Evolutionary conservation across 2,888 invertebrate species (phyloP), one percentile per base, ranked within the genome.

Genomic region (Xestia ashworthii): DNA sequence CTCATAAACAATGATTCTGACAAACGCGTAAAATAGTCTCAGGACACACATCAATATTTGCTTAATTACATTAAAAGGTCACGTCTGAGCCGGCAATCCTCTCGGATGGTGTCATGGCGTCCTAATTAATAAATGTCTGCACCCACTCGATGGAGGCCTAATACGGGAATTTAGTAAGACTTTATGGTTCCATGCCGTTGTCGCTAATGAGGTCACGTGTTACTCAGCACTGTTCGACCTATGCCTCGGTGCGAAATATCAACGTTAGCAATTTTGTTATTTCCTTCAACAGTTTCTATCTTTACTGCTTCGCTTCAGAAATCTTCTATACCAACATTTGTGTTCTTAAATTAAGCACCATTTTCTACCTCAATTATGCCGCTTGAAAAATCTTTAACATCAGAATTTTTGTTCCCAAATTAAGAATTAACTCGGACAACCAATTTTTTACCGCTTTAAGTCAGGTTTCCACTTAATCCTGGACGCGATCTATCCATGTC

Each of bases 181-280:
- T 92, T 92, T 91, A 93, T 90, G 84, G 88, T 84, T 81, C 87
- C 87, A 83, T 90, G 90, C 86, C 89, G 79, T 87, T 86, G 86
- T 88, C 88, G 83, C 86, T 92, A 93, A 93, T 93, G 92, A 93
- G 92, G 91, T 91, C 91, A 88, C 86, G 75, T 70, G 67, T 80
- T 88, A 80, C 79, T 88, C 79, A 82, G 82, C 73, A 75, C 65
- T 58, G 71, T 76, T 82, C 71, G 48, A 77, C 64, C 72, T 74
- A 73, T 68, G 41, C 72, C 68, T 25, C 50, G 11, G 5, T 76
- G 72, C 55, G 65, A 83, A 81, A 80, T 85, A 74, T 74, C 44
- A 74, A 48, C 60, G 60, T 75, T 64, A 64, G 44, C 68, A 8
- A 64, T 38, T 75, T 50, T 46, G 19, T 65, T 50, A 44, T 76